A percentile compares a stretch with the other conserved stretches of the same genome.
These are phyloP conservation scores for Metellina segmentata DNA, from an alignment of 2,888 invertebrate genomes.

Conservation along the genomic window DNA sequence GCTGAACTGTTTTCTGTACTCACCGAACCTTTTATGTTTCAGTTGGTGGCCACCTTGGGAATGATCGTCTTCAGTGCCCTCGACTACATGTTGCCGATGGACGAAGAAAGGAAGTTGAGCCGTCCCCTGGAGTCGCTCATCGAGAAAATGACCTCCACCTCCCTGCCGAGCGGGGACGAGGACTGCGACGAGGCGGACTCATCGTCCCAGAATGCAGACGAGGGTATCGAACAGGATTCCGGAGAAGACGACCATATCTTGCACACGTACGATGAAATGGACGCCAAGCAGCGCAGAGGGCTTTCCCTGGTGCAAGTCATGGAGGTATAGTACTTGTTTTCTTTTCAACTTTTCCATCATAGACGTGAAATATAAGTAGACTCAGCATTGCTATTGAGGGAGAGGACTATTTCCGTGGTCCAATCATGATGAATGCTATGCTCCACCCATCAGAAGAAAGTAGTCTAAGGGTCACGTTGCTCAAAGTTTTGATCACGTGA, in stretches of 20 bases:
- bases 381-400: no score
- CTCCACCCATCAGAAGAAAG: no score
- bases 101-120: slow-evolving; percentile 92
- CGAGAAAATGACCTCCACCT: slow-evolving; percentile 79
- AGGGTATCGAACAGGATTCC: slow-evolving; percentile 94
- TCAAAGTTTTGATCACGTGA: no score
- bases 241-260: slow-evolving; percentile 84
- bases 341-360: no score
- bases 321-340: slow-evolving; percentile 82
- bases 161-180: slow-evolving; percentile 71
- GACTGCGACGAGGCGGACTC: slow-evolving; percentile 81
- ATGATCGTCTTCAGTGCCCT: slow-evolving; percentile 92
- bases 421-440: no score
- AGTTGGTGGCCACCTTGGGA: slow-evolving; percentile 91
- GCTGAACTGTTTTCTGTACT: no score
- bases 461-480: no score
- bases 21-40: not conserved
- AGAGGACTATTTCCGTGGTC: no score
- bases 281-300: slow-evolving; percentile 78
- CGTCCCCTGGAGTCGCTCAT: slow-evolving; percentile 92
- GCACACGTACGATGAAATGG: slow-evolving; percentile 78
- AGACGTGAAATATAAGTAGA: no score
- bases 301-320: slow-evolving; percentile 84
- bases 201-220: slow-evolving; percentile 86
- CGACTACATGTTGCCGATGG: slow-evolving; percentile 92